phyloP scores from a whole-genome alignment of 2,888 invertebrate genomes.

The Hetaerina titia region DNA sequence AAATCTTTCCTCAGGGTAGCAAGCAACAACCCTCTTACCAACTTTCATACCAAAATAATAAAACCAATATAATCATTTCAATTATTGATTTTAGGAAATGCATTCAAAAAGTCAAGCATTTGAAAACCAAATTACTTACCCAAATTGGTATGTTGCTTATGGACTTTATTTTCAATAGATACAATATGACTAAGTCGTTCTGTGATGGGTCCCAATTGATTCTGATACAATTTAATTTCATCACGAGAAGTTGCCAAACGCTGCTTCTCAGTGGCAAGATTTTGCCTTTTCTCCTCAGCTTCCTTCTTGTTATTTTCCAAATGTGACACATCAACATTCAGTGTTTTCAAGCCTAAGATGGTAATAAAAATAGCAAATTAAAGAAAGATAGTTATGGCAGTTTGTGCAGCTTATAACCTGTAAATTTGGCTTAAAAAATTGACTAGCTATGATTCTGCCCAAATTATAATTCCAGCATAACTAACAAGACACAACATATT shows the following conservation, averaged over 20 bases:
- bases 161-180: slow-evolving; percentile 75
- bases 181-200: slow-evolving; percentile 76
- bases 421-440: no score
- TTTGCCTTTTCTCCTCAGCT: slow-evolving; percentile 81
- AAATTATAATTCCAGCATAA: no score
- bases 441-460: no score
- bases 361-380: not conserved
- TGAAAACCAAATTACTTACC: slow-evolving; percentile 77
- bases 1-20: no score
- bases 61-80: no score
- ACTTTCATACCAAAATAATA: no score
- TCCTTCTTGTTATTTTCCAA: slow-evolving; percentile 80
- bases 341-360: slow-evolving; percentile 71
- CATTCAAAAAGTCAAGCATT: not conserved
- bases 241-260: slow-evolving; percentile 81
- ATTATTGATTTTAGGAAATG: no score
- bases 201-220: slow-evolving; percentile 77
- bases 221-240: slow-evolving; percentile 77
- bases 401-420: no score
- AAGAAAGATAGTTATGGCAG: no score
- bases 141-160: slow-evolving; percentile 74
- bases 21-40: no score
- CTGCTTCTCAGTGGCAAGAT: slow-evolving; percentile 82
- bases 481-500: no score
- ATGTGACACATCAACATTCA: slow-evolving; percentile 74